These are phyloP conservation scores for Fregata magnificens DNA, from an alignment of 2,113 vertebrate species.

Conservation along the genomic window DNA sequence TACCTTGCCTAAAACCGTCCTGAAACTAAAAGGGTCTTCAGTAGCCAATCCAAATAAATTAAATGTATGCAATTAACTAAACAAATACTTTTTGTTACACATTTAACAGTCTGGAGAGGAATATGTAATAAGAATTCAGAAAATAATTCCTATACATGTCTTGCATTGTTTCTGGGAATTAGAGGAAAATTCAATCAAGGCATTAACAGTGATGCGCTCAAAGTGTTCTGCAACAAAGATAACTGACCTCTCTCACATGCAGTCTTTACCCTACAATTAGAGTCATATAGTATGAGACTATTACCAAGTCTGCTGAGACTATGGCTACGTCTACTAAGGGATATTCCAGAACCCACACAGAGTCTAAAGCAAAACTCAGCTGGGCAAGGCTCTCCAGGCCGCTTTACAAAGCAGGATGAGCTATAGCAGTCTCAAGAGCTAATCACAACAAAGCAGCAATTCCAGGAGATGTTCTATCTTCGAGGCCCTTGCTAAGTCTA, in stretches of 20 bases:
- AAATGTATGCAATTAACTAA: neutral
- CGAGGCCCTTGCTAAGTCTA: neutral
- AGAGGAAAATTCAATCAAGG: neutral
- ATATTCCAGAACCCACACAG: rapidly evolving
- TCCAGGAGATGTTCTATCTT: neutral
- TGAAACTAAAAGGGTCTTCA: neutral
- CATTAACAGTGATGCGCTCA: neutral
- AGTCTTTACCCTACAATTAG: neutral
- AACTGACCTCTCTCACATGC: neutral
- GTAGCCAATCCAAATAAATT: neutral
- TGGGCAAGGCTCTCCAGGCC: neutral
- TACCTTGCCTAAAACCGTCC: neutral
- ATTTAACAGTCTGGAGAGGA: neutral
- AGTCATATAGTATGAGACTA: rapidly evolving
- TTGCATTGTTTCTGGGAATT: neutral
- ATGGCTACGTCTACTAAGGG: neutral
- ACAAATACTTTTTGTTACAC: neutral
- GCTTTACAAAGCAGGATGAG: neutral
- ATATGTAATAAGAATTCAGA: neutral
- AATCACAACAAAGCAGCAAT: neutral
- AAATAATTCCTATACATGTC: neutral
- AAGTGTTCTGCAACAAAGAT: neutral
- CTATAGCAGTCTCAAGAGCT: neutral
- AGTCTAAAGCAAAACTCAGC: neutral
- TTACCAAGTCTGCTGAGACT: neutral